phyloP scores from a whole-genome alignment of 2,888 invertebrate genomes.

The Pheosia tremula region DNA sequence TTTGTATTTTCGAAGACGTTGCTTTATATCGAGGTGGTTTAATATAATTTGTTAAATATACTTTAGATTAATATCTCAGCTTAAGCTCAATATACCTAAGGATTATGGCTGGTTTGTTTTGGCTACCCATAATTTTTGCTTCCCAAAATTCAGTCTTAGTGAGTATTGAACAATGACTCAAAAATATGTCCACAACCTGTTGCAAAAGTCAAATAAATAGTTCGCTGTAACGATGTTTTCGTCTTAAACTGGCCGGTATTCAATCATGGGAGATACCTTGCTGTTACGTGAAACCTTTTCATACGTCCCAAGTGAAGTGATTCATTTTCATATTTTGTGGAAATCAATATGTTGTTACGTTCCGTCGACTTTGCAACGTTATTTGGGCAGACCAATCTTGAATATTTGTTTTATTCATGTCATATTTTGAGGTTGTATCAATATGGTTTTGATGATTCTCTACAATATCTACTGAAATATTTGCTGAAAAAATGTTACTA shows the following conservation, averaged over 20 bases:
- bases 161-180: no score
- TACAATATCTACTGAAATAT: no score
- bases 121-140: no score
- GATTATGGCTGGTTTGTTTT: no score
- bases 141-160: no score
- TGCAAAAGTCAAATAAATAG: background rate
- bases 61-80: no score
- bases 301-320: background rate
- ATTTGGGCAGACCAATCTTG: constrained; percentile 1
- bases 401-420: background rate
- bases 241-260: background rate
- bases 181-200: background rate
- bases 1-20: background rate
- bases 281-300: background rate
- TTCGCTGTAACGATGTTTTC: background rate
- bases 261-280: background rate
- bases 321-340: background rate
- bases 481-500: no score
- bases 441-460: constrained; percentile 15
- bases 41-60: no score
- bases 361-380: background rate
- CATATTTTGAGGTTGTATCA: constrained; percentile 15
- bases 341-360: background rate
- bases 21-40: no score
- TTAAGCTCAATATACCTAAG: no score